phyloP scores from a whole-genome alignment of 2,888 invertebrate species.

The Exocentrus adspersus region DNA sequence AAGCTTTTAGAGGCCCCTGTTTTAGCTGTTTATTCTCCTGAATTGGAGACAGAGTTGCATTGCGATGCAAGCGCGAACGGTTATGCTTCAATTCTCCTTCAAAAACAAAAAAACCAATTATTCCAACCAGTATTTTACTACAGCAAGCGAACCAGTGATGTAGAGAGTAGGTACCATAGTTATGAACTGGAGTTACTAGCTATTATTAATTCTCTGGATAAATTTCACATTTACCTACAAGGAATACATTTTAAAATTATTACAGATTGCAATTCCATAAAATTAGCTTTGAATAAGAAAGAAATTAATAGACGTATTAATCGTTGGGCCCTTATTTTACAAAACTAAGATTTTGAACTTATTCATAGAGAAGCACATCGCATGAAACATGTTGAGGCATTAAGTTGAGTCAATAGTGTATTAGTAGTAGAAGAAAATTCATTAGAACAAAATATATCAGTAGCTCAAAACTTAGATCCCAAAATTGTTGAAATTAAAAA shows the following conservation, averaged over 20 bases:
- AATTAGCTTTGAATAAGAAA: constrained; percentile 18
- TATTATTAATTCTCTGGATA: constrained; percentile 16
- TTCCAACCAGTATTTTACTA: background rate
- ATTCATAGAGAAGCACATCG: constrained; percentile 9
- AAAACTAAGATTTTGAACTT: constrained; percentile 25
- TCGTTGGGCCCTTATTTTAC: constrained; percentile 26
- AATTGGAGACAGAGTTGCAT: constrained; percentile 49
- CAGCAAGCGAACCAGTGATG: background rate
- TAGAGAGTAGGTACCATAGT: background rate
- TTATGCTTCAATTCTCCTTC: background rate
- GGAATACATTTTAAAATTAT: constrained; percentile 27
- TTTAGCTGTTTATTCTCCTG: constrained; percentile 43
- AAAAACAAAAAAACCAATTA: background rate
- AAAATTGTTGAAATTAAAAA: too few species aligned
- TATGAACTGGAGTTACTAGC: background rate
- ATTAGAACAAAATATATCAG: constrained; percentile 22
- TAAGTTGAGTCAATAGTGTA: constrained; percentile 13
- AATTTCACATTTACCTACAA: constrained; percentile 24
- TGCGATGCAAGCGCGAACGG: constrained; percentile 14
- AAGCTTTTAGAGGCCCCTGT: too few species aligned
- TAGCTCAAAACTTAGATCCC: too few species aligned
- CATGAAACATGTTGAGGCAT: constrained; percentile 31
- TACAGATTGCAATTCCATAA: constrained; percentile 23
- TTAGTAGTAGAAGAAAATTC: constrained; percentile 24
- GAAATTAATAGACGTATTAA: constrained; percentile 23